Base-by-base conservation (phyloP, 2,888 invertebrate genomes). In the Diplolepis rosae region DNA sequence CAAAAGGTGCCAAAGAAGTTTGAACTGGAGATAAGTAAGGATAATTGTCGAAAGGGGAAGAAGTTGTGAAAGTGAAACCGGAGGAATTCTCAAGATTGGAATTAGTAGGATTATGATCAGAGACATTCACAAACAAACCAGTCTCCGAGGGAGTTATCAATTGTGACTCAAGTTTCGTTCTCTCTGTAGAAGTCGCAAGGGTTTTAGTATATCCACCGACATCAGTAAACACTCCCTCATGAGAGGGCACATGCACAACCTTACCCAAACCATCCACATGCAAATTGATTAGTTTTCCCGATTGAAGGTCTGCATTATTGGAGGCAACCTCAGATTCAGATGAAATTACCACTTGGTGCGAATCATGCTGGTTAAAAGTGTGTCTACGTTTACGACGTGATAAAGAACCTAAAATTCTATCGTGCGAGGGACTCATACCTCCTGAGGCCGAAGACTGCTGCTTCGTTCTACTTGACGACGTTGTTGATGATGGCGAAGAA, bases 311-410 rank as follows among this genome's bases (percentile, higher is more conserved):
- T n/a, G 35, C n/a, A 15, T 27, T 42, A 24, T 5, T n/a, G 22
- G 65, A 51, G 4, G 65, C 24, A 18, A 28, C 51, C 24, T 68
- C n/a, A 69, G 69, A 11, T 42, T 65, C 52, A 24, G 11, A 68
- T 79, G 81, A 77, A 82, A 82, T 86, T 78, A 84, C 83, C 80
- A 83, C 84, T 78, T 81, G 78, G 80, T 78, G 75, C 76, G 76
- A 74, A 56, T 69, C 92, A 92, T 91, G 92, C 92, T 90, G 91
- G 89, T 91, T 92, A 89, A 83, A 89, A 65, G 91, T 91, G 89
- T 92, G 92, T 92, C 92, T 94, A 94, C 93, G 95, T 89, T 90
- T 93, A 90, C 92, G 93, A 61, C 7, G 61, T 7, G 39, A 39
- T 1, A 56, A 32, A 56, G 30, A 13, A 15, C 35, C 56, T 65